Percentiles rank a stretch among this genome's conserved stretches.
Conservation (phyloP, 2,797 vertebrate species). For the Pempheris klunzingeri region DNA sequence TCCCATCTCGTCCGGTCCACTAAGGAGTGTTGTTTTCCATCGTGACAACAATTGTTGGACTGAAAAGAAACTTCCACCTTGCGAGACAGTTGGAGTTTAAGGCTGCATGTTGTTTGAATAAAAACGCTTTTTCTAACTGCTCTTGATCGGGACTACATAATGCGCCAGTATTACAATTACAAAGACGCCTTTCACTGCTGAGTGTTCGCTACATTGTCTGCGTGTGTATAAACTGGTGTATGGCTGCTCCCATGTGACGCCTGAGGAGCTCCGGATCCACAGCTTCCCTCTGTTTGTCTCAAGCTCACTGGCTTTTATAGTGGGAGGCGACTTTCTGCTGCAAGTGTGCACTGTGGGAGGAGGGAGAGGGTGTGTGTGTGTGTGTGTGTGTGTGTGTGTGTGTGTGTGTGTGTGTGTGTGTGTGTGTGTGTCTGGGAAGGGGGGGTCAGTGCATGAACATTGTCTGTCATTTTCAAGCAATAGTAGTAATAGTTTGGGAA, state of each 20-base stretch:
- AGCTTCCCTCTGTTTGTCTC: no score
- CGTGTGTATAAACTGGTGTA: not conserved
- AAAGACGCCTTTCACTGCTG: not conserved
- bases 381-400: constrained; percentile 11
- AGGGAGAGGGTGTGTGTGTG: constrained; percentile 21
- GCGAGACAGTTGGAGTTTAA: not conserved
- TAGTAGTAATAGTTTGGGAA: no score
- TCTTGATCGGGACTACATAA: constrained; percentile 45
- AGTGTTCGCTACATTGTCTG: constrained; percentile 23
- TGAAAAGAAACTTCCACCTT: constrained; percentile 35
- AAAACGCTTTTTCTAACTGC: not conserved
- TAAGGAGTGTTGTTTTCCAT: constrained; percentile 73
- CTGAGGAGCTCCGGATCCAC: no score
- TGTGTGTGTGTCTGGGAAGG: not conserved
- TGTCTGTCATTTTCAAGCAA: not conserved
- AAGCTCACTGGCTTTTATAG: constrained; percentile 19
- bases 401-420: no score
- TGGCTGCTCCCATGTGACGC: not conserved
- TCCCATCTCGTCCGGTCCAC: constrained; percentile 77
- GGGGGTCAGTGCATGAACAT: no score
- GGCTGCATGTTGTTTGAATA: constrained; percentile 41
- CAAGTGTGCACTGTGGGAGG: not conserved
- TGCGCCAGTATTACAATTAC: constrained; percentile 14
- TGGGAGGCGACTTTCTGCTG: constrained; percentile 40
- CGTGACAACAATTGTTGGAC: constrained; percentile 6